These are phyloP conservation scores for Dasyprocta punctata DNA, from an alignment of 2,113 vertebrate genomes.

Conservation along the genomic window DNA sequence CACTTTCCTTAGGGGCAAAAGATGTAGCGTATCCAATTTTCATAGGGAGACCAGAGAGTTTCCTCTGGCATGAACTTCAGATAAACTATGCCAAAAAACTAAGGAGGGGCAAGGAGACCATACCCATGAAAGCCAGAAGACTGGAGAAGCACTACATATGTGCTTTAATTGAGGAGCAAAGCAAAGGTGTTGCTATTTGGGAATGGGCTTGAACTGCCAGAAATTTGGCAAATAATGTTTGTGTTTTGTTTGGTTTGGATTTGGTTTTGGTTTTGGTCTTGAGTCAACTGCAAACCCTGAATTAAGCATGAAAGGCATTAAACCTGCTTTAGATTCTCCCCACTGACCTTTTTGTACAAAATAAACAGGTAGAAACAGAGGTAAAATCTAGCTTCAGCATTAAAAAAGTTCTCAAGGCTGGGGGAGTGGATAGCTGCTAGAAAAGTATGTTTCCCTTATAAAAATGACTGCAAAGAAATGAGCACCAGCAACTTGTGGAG, in stretches of 20 bases:
- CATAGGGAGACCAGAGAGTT: not conserved
- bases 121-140: not conserved
- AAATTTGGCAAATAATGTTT: not conserved
- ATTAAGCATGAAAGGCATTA: not conserved
- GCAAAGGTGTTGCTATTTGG: not conserved
- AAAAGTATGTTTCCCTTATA: not conserved
- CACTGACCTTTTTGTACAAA: not conserved
- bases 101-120: not conserved
- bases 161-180: not conserved
- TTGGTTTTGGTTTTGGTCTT: not conserved
- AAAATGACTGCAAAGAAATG: not conserved
- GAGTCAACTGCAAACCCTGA: not conserved
- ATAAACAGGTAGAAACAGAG: not conserved
- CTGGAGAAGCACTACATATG: not conserved
- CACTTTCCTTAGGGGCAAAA: not conserved
- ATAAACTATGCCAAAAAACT: not conserved
- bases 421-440: not conserved
- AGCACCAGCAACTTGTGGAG: not conserved
- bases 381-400: not conserved
- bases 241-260: not conserved
- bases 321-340: not conserved
- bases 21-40: not conserved
- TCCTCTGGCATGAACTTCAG: not conserved
- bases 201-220: not conserved
- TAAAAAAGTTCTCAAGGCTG: not conserved